Conservation (phyloP, 1,140 invertebrate species). For the Campoletis sonorensis region DNA sequence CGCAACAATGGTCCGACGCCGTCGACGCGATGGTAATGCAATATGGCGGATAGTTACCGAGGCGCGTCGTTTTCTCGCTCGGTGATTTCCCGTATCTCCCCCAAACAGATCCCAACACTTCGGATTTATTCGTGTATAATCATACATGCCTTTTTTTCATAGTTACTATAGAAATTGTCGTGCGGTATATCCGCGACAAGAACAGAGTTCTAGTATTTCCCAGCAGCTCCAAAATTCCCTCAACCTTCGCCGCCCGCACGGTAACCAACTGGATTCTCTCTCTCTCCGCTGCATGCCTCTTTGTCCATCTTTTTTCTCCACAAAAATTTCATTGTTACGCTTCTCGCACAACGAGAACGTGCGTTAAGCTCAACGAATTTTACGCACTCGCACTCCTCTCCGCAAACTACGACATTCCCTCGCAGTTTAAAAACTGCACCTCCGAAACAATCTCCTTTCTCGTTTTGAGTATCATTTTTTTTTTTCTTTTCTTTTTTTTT, state of each 20-base stretch:
- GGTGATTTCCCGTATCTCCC: conserved; percentile 40
- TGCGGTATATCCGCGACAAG: not conserved
- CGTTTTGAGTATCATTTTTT: too few species aligned
- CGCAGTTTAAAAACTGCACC: too few species aligned
- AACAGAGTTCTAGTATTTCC: conserved; percentile 12
- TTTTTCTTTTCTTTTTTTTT: too few species aligned
- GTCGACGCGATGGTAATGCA: conserved; percentile 31
- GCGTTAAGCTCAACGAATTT: conserved; percentile 25
- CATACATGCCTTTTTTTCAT: conserved; percentile 4
- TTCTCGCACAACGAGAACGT: conserved; percentile 13
- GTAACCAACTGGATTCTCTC: not conserved
- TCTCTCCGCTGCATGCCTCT: not conserved
- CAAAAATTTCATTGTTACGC: conserved; percentile 30
- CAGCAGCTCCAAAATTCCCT: not conserved
- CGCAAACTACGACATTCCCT: too few species aligned
- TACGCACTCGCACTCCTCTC: not conserved
- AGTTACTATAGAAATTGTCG: conserved; percentile 19
- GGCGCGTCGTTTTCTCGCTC: conserved; percentile 38
- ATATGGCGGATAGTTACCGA: conserved; percentile 38
- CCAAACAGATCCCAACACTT: conserved; percentile 11
- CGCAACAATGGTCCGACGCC: conserved; percentile 32
- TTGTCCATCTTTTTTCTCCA: conserved; percentile 6
- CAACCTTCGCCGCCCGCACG: not conserved
- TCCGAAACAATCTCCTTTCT: too few species aligned
- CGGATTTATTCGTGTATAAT: not conserved